A percentile compares a stretch with the other conserved stretches of the same genome.
These are phyloP conservation scores for Frieseomelitta varia DNA, from an alignment of 1,140 invertebrate genomes.

Conservation along the genomic window DNA sequence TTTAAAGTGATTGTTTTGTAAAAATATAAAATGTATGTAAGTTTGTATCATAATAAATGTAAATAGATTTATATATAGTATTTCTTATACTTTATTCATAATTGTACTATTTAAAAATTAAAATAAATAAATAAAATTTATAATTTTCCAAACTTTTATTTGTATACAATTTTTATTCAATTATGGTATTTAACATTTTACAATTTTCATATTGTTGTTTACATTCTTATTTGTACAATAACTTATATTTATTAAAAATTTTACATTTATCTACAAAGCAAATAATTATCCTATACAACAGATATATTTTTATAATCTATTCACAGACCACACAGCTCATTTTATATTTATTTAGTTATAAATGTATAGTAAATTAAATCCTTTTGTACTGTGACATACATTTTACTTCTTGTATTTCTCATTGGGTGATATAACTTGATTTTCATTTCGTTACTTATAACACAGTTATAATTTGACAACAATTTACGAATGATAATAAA, in stretches of 20 bases:
- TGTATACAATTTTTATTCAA: slow-evolving; percentile 50
- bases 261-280: slow-evolving; percentile 57
- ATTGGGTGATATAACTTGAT: slow-evolving; percentile 6
- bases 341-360: slow-evolving; percentile 21
- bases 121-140: slow-evolving; percentile 17
- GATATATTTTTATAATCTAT: slow-evolving; percentile 27
- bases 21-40: background rate
- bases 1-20: background rate
- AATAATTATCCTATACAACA: slow-evolving; percentile 52
- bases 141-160: slow-evolving; percentile 39
- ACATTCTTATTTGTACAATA: slow-evolving; percentile 48
- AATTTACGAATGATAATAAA: slow-evolving; percentile 4
- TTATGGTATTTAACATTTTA: slow-evolving; percentile 36
- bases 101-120: background rate
- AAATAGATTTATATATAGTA: background rate
- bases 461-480: background rate
- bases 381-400: slow-evolving; percentile 31
- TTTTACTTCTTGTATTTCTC: slow-evolving; percentile 3
- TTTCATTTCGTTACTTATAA: background rate
- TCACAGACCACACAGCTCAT: slow-evolving; percentile 18
- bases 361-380: slow-evolving; percentile 27
- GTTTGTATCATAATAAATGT: slow-evolving; percentile 16
- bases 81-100: slow-evolving; percentile 17
- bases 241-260: slow-evolving; percentile 42
- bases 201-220: slow-evolving; percentile 12